Conservation (phyloP, 1,140 invertebrate species). For the Ceratosolen fusciceps region DNA sequence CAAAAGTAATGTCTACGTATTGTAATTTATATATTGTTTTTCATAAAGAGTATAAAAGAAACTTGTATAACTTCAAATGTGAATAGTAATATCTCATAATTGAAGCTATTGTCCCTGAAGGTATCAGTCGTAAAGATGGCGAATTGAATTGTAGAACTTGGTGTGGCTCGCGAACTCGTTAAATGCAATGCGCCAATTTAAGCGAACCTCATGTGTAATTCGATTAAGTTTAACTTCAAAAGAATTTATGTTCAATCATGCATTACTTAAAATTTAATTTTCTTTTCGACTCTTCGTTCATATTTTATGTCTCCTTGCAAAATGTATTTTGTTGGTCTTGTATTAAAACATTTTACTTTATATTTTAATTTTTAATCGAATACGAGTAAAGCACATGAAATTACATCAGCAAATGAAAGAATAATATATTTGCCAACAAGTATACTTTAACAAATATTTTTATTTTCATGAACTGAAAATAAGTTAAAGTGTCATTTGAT, state of each 20-base stretch:
- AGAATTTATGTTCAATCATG: slow-evolving; percentile 32
- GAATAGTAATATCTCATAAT: slow-evolving; percentile 37
- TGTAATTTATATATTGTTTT: neutral
- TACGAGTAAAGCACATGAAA: neutral
- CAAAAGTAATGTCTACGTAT: neutral
- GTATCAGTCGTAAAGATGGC: slow-evolving; percentile 20
- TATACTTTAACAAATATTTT: neutral
- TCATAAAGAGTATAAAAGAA: neutral
- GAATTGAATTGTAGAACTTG: slow-evolving; percentile 11
- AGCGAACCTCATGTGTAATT: slow-evolving; percentile 33
- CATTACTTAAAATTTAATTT: slow-evolving; percentile 5
- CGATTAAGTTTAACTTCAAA: slow-evolving; percentile 37
- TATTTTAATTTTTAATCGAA: neutral
- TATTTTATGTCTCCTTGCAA: neutral
- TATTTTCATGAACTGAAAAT: no score
- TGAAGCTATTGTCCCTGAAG: slow-evolving; percentile 33
- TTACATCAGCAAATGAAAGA: neutral
- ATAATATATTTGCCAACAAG: neutral
- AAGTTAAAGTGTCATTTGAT: no score
- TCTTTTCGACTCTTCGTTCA: neutral
- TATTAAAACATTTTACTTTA: neutral
- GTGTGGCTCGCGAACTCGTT: slow-evolving; percentile 27
- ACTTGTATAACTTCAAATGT: neutral
- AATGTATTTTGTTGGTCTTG: neutral
- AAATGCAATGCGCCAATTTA: slow-evolving; percentile 39